Base-by-base conservation (phyloP, 2,888 invertebrate genomes). In the Anagyrus pseudococci region DNA sequence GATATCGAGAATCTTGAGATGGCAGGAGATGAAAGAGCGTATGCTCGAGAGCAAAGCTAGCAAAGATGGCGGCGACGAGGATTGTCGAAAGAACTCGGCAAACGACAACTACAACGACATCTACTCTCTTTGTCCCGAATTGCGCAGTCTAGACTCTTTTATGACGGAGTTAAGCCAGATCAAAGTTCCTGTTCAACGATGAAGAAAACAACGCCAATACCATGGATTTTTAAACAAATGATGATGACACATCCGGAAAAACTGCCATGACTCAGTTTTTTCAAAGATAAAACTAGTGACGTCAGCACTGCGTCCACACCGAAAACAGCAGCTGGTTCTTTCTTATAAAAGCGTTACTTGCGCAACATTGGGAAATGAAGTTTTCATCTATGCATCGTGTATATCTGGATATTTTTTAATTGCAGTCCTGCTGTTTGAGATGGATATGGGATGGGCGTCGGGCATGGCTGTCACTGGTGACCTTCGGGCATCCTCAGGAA, bases 141-240 rank as follows among this genome's bases (percentile, higher is more conserved):
- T 88, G 75, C 84, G 84, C 77, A 87, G 87, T 72, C 77, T 89
- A 77, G 86, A 89, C 82, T 83, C 82, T 75, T 89, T 89, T 81
- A 88, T 89, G 84, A 84, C 83, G 71, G 84, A 88, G 79, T 80
- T 89, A 75, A 86, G 85, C 75, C 83, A 82, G 77, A 84, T 88
- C 69, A 88, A 87, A 72, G 69, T 71, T 68, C 76, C 79, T 20
- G 66, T 80, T 41, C 76, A 76, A 73, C 85, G 85, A 73, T 82
- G 80, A 79, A 71, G 22, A n/a, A 33, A 62, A 4, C 15, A 7
- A 15, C 19, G 13, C 19, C 54, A 15, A 20, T 41, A 8, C n/a
- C 17, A 56, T 40, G 20, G 29, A 40, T 25, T 55, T 26, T 26
- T 43, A 17, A 2, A 8, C 33, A 13, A 2, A 15, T 13, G 3